A percentile compares a stretch with the other conserved stretches of the same genome.
These are phyloP conservation scores for Bedellia somnulentella DNA, from an alignment of 2,888 invertebrate genomes.

Conservation along the genomic window DNA sequence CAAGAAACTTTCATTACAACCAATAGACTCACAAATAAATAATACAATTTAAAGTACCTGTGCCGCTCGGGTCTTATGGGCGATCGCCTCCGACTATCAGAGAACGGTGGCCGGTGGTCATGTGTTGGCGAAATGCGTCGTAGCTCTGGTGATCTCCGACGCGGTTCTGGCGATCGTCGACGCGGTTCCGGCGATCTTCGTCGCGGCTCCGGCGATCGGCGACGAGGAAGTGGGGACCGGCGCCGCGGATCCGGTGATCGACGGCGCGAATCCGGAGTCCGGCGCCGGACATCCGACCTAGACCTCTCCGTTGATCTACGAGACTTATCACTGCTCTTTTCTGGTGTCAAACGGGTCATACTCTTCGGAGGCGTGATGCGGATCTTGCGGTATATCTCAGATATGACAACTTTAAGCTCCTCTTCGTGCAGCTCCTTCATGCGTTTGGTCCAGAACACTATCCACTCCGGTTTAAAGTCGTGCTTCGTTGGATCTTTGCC, in stretches of 20 bases:
- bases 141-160: slow-evolving; percentile 11
- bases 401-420: slow-evolving; percentile 66
- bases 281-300: no score
- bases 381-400: slow-evolving; percentile 68
- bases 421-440: slow-evolving; percentile 77
- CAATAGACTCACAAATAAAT: no score
- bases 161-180: slow-evolving; percentile 11
- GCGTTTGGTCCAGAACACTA: slow-evolving; percentile 79
- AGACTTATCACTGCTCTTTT: no score
- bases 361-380: slow-evolving; percentile 38
- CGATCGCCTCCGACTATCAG: no score
- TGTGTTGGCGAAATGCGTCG: slow-evolving; percentile 10
- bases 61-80: no score
- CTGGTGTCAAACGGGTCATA: no score
- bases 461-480: slow-evolving; percentile 90
- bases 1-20: no score
- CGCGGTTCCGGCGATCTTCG: slow-evolving; percentile 11
- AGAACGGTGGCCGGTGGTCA: neutral
- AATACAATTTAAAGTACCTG: no score
- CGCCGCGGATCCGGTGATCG: slow-evolving; percentile 2
- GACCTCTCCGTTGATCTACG: no score
- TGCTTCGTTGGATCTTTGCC: slow-evolving; percentile 76
- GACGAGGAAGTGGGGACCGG: slow-evolving; percentile 10
- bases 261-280: slow-evolving; percentile 9
- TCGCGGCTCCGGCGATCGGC: slow-evolving; percentile 10